A percentile compares a stretch with the other conserved stretches of the same genome.
phyloP scores from a whole-genome alignment of 2,888 invertebrate genomes.

The Heliconius ismenius region DNA sequence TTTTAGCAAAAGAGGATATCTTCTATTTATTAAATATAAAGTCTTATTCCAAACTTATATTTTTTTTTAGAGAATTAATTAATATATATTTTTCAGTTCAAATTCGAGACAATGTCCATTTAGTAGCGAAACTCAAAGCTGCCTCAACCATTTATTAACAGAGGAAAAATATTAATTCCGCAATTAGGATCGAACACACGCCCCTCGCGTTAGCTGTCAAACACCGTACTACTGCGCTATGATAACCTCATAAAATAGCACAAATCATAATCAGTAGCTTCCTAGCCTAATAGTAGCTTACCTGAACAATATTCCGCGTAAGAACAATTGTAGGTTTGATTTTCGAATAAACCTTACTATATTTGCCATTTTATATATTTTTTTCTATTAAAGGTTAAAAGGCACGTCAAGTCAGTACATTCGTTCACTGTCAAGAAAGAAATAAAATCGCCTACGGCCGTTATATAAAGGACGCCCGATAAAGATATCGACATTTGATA shows the following conservation, averaged over 20 bases:
- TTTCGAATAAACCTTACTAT: neutral
- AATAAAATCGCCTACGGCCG: slow-evolving; percentile 5
- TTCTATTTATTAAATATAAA: too few species aligned
- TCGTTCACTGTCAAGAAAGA: slow-evolving; percentile 4
- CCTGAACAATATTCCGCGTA: neutral
- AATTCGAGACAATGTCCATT: too few species aligned
- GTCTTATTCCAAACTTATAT: too few species aligned
- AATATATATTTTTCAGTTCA: too few species aligned
- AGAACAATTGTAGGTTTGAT: neutral
- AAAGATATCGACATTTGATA: slow-evolving; percentile 16
- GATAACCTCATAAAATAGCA: neutral
- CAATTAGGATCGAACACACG: neutral
- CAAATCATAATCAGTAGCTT: neutral
- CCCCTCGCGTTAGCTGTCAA: neutral
- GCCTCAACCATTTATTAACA: neutral
- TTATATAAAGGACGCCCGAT: neutral
- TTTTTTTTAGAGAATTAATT: too few species aligned
- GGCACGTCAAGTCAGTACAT: neutral
- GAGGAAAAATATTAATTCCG: neutral
- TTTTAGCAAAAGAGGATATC: too few species aligned
- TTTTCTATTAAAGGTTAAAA: slow-evolving; percentile 3
- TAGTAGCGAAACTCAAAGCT: too few species aligned
- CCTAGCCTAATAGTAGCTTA: neutral
- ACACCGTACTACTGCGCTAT: neutral
- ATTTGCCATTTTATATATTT: slow-evolving; percentile 1